Evolutionary conservation across 2,113 vertebrate species (phyloP).

Genomic region (Propithecus coquereli): DNA sequence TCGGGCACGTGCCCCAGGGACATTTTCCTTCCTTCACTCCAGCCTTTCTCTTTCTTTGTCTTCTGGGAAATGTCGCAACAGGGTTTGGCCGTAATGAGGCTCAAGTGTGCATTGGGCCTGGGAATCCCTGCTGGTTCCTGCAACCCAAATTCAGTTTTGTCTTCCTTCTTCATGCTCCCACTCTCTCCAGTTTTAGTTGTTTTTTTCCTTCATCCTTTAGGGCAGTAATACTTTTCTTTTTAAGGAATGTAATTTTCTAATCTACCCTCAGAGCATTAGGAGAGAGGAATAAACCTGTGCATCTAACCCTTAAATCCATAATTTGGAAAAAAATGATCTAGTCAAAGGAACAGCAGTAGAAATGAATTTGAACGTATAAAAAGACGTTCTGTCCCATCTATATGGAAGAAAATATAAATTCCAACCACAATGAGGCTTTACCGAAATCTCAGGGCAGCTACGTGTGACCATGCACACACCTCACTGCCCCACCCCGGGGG

Average conservation of each 20-base stretch:
- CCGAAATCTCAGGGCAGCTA: no score
- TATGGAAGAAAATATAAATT: background rate
- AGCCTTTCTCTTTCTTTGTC: background rate
- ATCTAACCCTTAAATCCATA: background rate
- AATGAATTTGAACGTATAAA: no score
- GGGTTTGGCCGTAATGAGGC: background rate
- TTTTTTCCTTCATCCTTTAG: background rate
- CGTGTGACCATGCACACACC: rapidly evolving
- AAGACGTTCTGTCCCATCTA: background rate
- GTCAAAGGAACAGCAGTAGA: background rate
- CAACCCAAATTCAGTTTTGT: background rate
- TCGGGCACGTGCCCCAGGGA: rapidly evolving
- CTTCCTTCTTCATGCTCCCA: background rate
- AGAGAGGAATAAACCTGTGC: background rate
- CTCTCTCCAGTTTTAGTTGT: background rate
- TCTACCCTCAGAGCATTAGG: background rate
- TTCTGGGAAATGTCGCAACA: background rate
- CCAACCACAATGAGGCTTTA: rapidly evolving
- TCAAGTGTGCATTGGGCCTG: background rate
- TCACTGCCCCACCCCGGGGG: background rate
- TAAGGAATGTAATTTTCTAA: background rate
- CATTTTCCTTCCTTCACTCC: background rate
- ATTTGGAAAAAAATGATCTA: rapidly evolving
- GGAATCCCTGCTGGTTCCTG: background rate
- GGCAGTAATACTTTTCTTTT: background rate